These are phyloP conservation scores for Gambusia yucatana DNA, from an alignment of 2,797 vertebrate species.

Conservation along the genomic window DNA sequence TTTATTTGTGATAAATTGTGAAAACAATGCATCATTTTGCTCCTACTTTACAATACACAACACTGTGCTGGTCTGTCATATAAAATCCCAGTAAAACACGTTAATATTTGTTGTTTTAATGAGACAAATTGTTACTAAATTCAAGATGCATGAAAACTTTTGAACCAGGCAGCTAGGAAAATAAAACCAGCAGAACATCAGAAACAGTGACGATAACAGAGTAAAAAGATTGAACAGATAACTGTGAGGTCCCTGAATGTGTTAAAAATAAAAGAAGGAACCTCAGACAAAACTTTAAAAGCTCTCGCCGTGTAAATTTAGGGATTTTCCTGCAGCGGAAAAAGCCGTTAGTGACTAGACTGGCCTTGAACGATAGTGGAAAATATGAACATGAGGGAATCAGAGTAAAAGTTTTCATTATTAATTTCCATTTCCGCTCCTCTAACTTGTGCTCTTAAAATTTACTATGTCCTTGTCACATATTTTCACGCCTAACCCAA, in stretches of 20 bases:
- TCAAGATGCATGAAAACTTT: neutral
- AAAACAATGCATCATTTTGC: neutral
- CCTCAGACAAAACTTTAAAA: conserved; percentile 8
- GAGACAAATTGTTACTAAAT: neutral
- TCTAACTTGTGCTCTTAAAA: conserved; percentile 54
- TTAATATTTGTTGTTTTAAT: neutral
- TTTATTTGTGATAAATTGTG: neutral
- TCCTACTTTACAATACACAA: neutral
- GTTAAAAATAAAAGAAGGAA: neutral
- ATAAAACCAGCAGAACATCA: neutral
- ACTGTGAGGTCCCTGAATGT: neutral
- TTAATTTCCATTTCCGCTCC: conserved; percentile 20
- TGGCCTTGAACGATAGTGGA: conserved; percentile 12
- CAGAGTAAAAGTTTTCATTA: neutral
- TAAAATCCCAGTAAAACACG: neutral
- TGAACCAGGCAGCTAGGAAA: neutral
- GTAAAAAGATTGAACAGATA: neutral
- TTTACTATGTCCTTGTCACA: conserved; percentile 9
- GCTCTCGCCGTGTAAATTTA: neutral
- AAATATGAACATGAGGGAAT: conserved; percentile 21
- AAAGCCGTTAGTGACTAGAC: conserved; percentile 5
- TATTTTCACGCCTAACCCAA: conserved; percentile 25
- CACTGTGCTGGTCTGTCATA: neutral
- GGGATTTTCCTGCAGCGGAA: conserved; percentile 9
- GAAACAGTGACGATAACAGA: neutral